These are phyloP conservation scores for Theretra japonica DNA, from an alignment of 2,888 invertebrate genomes.

Conservation along the genomic window DNA sequence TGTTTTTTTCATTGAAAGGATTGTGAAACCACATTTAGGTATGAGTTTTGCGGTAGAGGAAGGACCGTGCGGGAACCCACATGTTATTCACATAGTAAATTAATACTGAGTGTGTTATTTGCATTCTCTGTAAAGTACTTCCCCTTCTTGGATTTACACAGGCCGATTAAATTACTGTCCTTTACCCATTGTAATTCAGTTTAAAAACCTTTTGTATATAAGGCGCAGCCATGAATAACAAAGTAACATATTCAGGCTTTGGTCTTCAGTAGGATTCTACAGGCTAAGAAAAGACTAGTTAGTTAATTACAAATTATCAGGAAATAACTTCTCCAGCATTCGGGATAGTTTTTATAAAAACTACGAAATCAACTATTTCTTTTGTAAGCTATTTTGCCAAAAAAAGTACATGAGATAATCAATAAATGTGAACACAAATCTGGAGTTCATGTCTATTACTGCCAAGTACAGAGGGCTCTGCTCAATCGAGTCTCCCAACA, in stretches of 20 bases:
- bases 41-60: background rate
- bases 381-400: too few species aligned
- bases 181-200: background rate
- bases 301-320: too few species aligned
- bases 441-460: background rate
- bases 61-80: background rate
- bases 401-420: too few species aligned
- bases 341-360: too few species aligned
- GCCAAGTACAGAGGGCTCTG: background rate
- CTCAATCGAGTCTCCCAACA: too few species aligned
- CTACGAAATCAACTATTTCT: too few species aligned
- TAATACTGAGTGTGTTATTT: background rate
- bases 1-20: background rate
- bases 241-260: too few species aligned
- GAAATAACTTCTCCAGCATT: too few species aligned
- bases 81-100: constrained; percentile 2
- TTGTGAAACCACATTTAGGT: background rate
- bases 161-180: background rate
- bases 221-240: too few species aligned
- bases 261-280: too few species aligned
- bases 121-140: background rate
- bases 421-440: too few species aligned
- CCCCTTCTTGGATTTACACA: background rate
- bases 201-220: background rate
- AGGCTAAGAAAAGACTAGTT: too few species aligned